These are phyloP conservation scores for Crotophaga sulcirostris DNA, from an alignment of 2,113 vertebrate genomes.

Conservation along the genomic window DNA sequence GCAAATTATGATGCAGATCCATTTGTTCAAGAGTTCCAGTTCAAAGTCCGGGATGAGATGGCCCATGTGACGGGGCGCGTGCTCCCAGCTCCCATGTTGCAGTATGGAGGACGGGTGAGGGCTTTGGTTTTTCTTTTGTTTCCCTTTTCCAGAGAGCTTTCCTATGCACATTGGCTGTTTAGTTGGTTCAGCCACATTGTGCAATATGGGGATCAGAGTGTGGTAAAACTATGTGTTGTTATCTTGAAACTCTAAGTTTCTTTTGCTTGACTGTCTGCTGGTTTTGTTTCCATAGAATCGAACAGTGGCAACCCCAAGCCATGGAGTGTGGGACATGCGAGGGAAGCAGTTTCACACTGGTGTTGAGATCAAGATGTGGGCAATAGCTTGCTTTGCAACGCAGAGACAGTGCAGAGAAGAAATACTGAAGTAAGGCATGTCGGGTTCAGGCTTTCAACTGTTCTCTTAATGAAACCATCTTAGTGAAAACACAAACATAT, in stretches of 20 bases:
- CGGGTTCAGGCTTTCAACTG: background rate
- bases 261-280: background rate
- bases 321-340: conserved; percentile 98
- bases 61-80: conserved; percentile 97
- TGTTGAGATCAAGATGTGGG: conserved; percentile 99
- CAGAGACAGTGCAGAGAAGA: conserved; percentile 98
- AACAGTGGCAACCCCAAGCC: conserved; percentile 96
- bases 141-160: background rate
- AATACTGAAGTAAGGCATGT: conserved; percentile 91
- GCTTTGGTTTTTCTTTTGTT: background rate
- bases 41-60: conserved; percentile 98
- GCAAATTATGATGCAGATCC: conserved; percentile 98
- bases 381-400: conserved; percentile 97
- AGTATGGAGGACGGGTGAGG: conserved; percentile 98
- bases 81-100: conserved; percentile 96
- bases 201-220: background rate
- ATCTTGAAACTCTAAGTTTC: background rate
- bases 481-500: background rate
- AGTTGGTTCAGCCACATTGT: background rate
- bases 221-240: background rate
- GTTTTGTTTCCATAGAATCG: conserved; percentile 85
- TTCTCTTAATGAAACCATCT: background rate
- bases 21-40: conserved; percentile 97
- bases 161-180: fast-evolving
- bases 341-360: conserved; percentile 99